Evolutionary conservation across 2,888 invertebrate genomes (phyloP), one percentile per base, ranked within the genome.

Genomic region (Micoletzkya japonica): DNA sequence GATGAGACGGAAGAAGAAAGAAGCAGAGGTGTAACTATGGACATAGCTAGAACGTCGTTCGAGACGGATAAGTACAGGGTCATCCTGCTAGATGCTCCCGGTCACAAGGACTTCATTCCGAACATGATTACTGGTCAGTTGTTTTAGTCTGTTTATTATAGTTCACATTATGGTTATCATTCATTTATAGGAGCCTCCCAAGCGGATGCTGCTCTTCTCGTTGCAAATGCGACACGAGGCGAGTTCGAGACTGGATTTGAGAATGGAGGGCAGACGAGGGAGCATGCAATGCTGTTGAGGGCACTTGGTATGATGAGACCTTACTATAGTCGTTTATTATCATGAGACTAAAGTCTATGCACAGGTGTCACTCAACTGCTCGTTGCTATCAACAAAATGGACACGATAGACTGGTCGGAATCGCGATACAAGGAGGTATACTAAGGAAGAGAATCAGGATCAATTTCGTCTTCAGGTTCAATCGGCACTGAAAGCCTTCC

Each of bases 171-270:
- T 44, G 44, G 44, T 44, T 20, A 44, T 44, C 44, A 14, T 44
- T 44, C 10, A 44, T 44, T 70, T 79, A 64, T 28, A 82, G 97
- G 97, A 24, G 95, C 97, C 1, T 93, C 95, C 0, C 96, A 97
- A 87, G 98, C 98, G 2, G 98, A 99, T 88, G 96, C 94, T 0
- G 96, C 95, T 20, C 88, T 99, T 39, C 88, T 99, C 30, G 97
- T 98, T 0, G 93, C 98, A 0, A 97, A 98, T 89, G 94, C 96
- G 1, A 89, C 89, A 92, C 80, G 98, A 49, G 66, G 98, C 32
- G 98, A 98, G 88, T 99, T 99, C 88, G 98, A 99, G 87, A 94
- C 96, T 54, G 98, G 98, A 1, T 98, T 98, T 87, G 96, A 97
- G 83, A 91, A 91, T 79, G 97, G 97, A 17, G 98, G 98, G 1